Evolutionary conservation across 2,797 vertebrate genomes (phyloP).

Genomic region (Ctenopoma multispine): DNA sequence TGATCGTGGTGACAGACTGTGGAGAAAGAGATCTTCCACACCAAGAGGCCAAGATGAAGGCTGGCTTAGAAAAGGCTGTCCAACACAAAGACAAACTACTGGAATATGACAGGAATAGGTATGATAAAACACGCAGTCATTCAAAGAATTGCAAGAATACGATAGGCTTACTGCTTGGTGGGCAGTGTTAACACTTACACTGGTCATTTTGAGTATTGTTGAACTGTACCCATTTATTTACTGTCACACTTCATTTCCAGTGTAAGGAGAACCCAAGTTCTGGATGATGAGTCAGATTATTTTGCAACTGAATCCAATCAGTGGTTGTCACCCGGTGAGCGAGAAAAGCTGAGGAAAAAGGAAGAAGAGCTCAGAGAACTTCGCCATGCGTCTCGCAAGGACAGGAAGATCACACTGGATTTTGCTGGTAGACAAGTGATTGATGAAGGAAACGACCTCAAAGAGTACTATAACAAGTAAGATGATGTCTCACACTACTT

Average conservation of each 20-base stretch:
- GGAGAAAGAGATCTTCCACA: conserved; percentile 88
- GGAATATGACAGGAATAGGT: conserved; percentile 96
- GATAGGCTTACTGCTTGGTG: neutral
- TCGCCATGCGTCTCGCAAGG: conserved; percentile 90
- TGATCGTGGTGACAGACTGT: conserved; percentile 73
- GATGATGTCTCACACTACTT: neutral
- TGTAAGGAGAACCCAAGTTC: conserved; percentile 93
- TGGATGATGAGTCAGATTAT: conserved; percentile 98
- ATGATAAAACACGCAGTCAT: conserved; percentile 6
- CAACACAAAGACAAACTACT: conserved; percentile 96
- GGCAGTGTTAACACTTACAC: conserved; percentile 4
- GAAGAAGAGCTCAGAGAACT: conserved; percentile 93
- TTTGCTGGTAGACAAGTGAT: conserved; percentile 93
- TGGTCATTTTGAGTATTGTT: neutral
- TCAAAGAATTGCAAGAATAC: neutral
- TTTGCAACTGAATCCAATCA: conserved; percentile 95
- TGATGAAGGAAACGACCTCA: conserved; percentile 86
- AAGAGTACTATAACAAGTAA: conserved; percentile 89
- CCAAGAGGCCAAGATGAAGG: conserved; percentile 87
- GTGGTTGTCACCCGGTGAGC: conserved; percentile 92
- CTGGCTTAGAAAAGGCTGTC: conserved; percentile 91
- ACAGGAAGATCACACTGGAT: conserved; percentile 93
- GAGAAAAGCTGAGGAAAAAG: conserved; percentile 88
- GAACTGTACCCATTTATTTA: neutral
- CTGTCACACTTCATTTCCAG: conserved; percentile 72